Percentiles rank a stretch among this genome's conserved stretches.
phyloP scores from a whole-genome alignment of 2,113 vertebrate species.

The Muscicapa adusta region DNA sequence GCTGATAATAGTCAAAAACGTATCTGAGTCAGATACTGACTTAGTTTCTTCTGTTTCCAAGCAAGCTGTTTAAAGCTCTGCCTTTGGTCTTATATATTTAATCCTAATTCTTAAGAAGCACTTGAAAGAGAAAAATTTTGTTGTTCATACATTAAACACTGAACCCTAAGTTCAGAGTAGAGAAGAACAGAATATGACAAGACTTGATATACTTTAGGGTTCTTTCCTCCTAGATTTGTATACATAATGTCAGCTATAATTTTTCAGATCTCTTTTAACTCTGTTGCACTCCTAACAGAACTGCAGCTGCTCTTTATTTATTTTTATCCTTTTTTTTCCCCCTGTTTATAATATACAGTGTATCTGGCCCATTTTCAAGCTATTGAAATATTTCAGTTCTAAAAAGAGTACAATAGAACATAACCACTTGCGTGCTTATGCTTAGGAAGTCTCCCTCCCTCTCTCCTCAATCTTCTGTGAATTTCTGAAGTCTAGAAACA shows the following conservation, averaged over 20 bases:
- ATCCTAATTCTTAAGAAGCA: not conserved
- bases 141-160: not conserved
- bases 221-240: constrained; percentile 5
- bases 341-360: not conserved
- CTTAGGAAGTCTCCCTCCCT: not conserved
- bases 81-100: not conserved
- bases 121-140: not conserved
- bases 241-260: not conserved
- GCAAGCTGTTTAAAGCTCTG: not conserved
- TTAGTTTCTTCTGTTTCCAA: not conserved
- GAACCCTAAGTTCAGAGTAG: not conserved
- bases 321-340: not conserved
- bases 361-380: constrained; percentile 44
- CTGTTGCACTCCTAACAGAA: not conserved
- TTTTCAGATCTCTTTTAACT: constrained; percentile 43
- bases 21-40: not conserved
- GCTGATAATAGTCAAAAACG: not conserved
- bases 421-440: not conserved
- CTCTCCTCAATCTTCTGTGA: not conserved
- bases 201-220: not conserved
- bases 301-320: constrained; percentile 46
- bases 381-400: constrained; percentile 40
- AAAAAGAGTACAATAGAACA: constrained; percentile 20
- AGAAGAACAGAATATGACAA: not conserved
- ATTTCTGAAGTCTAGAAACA: not conserved